Evolutionary conservation across 1,140 invertebrate genomes (phyloP).

Genomic region (Trichogramma pretiosum): DNA sequence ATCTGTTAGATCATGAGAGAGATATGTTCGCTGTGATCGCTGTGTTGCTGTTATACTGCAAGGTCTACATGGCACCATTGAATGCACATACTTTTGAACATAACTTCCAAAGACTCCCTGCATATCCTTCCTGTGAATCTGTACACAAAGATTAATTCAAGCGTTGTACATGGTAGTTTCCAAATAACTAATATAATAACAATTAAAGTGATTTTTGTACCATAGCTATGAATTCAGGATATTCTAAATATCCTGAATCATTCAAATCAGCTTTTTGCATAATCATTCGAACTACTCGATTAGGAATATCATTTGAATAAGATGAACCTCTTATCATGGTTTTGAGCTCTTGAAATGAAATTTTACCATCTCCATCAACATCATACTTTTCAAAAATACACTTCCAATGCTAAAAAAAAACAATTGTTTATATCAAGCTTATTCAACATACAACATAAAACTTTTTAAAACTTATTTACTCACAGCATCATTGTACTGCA

Average conservation of each 20-base stretch:
- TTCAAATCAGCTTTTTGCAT: slow-evolving; percentile 62
- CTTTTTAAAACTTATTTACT: slow-evolving; percentile 21
- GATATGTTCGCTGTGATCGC: slow-evolving; percentile 23
- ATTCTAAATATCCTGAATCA: slow-evolving; percentile 63
- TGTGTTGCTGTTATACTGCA: slow-evolving; percentile 4
- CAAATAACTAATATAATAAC: too few species aligned
- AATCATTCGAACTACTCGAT: slow-evolving; percentile 60
- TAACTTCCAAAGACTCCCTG: slow-evolving; percentile 52
- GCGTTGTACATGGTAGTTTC: too few species aligned
- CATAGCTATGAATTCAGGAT: slow-evolving; percentile 72
- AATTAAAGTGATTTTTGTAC: too few species aligned
- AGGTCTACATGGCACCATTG: slow-evolving; percentile 44
- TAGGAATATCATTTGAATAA: slow-evolving; percentile 58
- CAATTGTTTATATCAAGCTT: slow-evolving; percentile 7
- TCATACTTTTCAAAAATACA: slow-evolving; percentile 60
- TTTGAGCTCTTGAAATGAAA: slow-evolving; percentile 62
- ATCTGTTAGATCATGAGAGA: slow-evolving; percentile 52
- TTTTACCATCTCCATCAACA: slow-evolving; percentile 61
- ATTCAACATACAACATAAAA: too few species aligned
- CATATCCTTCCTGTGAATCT: slow-evolving; percentile 50
- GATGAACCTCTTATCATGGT: slow-evolving; percentile 53
- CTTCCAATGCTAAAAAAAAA: slow-evolving; percentile 40
- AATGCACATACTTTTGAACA: slow-evolving; percentile 47
- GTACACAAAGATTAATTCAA: slow-evolving; percentile 10
- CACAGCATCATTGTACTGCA: slow-evolving; percentile 40